Percentiles rank a stretch among this genome's conserved stretches.
These are phyloP conservation scores for Pygoscelis antarcticus DNA, from an alignment of 2,113 vertebrate genomes.

Conservation along the genomic window DNA sequence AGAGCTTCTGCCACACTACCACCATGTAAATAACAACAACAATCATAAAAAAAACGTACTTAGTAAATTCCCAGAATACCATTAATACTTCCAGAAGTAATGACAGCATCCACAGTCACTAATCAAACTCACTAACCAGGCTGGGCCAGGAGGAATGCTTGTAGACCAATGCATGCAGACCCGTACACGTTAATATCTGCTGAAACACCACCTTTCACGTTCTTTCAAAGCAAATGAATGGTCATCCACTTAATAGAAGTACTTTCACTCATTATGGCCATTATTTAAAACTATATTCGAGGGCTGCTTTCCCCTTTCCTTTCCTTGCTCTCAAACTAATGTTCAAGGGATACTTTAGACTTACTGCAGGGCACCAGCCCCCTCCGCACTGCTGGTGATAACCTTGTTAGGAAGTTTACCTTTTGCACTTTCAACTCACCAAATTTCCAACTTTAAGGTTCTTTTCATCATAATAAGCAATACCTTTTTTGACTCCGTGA, in stretches of 20 bases:
- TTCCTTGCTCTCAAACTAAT: background rate
- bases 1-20: background rate
- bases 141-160: background rate
- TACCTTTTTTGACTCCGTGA: rapidly evolving
- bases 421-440: background rate
- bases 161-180: rapidly evolving
- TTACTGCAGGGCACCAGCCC: background rate
- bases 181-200: rapidly evolving
- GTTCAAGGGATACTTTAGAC: no score
- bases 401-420: background rate
- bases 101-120: background rate
- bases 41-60: no score
- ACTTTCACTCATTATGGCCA: no score
- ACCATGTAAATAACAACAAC: background rate
- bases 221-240: background rate
- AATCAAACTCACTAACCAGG: background rate
- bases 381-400: background rate
- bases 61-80: background rate
- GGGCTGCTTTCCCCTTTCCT: background rate
- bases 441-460: background rate
- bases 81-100: background rate
- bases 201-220: background rate
- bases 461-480: background rate
- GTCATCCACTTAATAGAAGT: no score
- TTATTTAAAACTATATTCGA: background rate